phyloP scores from a whole-genome alignment of 2,113 vertebrate genomes.

The Motacilla alba region DNA sequence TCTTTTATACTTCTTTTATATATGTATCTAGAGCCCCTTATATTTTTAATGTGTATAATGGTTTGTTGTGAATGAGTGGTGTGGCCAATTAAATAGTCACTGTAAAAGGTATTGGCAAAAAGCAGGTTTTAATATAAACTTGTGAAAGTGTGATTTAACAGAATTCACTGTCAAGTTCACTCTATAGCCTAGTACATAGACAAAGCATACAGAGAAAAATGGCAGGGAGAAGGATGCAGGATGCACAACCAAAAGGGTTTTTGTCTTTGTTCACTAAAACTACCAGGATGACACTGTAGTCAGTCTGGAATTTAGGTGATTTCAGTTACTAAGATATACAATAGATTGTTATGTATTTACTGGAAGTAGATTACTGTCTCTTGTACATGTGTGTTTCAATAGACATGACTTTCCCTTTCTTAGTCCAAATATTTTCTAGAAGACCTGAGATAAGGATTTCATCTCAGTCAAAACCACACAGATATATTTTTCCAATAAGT shows the following conservation, averaged over 20 bases:
- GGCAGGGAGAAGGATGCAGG: neutral
- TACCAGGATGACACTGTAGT: neutral
- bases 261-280: neutral
- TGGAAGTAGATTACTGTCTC: neutral
- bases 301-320: neutral
- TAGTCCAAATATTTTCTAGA: neutral
- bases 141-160: neutral
- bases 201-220: neutral
- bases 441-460: neutral
- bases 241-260: too few relatives aligned
- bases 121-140: neutral
- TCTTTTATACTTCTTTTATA: neutral
- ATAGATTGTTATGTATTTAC: neutral
- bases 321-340: neutral
- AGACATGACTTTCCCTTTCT: neutral
- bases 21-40: accelerated
- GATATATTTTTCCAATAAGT: neutral
- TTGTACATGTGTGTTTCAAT: neutral
- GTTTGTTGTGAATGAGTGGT: neutral
- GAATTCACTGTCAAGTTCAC: neutral
- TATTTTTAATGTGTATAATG: neutral
- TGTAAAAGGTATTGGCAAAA: neutral
- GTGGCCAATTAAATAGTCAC: neutral
- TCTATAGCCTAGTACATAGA: too few relatives aligned
- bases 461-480: neutral